These are phyloP conservation scores for Protaetia brevitarsis DNA, from an alignment of 1,140 invertebrate genomes.

Conservation along the genomic window DNA sequence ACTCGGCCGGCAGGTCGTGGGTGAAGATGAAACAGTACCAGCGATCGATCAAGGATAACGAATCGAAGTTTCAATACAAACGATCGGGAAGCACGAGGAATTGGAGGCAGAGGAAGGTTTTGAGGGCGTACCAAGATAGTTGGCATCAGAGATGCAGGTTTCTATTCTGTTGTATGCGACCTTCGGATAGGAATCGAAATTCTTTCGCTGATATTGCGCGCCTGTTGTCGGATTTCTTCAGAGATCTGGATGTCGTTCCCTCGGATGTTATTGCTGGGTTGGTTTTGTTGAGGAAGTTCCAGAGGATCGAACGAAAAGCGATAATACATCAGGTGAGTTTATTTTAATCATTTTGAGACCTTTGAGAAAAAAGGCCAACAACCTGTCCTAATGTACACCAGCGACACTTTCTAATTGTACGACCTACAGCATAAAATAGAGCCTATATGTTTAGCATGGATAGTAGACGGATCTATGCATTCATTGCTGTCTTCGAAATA, in stretches of 20 bases:
- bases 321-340: conserved; percentile 69
- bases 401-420: too few relatives aligned
- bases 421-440: too few relatives aligned
- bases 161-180: conserved; percentile 83
- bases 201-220: conserved; percentile 85
- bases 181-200: conserved; percentile 75
- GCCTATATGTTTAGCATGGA: too few relatives aligned
- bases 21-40: conserved; percentile 92
- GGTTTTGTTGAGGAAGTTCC: conserved; percentile 76
- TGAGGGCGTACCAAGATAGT: conserved; percentile 84
- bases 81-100: conserved; percentile 79
- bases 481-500: too few relatives aligned
- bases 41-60: conserved; percentile 73
- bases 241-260: conserved; percentile 88
- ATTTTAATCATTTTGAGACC: conserved; percentile 19
- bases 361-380: too few relatives aligned
- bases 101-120: conserved; percentile 87
- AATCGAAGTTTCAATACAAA: conserved; percentile 71
- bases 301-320: conserved; percentile 74
- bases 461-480: too few relatives aligned
- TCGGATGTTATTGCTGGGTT: conserved; percentile 87
- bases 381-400: too few relatives aligned
- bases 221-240: conserved; percentile 84
- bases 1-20: conserved; percentile 85
- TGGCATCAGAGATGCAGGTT: conserved; percentile 85